These are phyloP conservation scores for Catocala nupta DNA, from an alignment of 2,888 invertebrate species.

Conservation along the genomic window DNA sequence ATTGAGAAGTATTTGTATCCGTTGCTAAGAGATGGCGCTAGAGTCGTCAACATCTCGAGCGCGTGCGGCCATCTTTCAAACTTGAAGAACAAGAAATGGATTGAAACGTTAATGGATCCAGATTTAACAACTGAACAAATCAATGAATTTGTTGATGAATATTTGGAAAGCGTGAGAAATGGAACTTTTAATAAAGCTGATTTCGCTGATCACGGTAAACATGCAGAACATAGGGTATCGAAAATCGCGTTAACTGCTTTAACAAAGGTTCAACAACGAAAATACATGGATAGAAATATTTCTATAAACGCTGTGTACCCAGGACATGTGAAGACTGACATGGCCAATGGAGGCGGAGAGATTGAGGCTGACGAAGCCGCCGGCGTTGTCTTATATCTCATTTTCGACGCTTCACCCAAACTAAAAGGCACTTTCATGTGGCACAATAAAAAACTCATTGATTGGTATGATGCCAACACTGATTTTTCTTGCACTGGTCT, in stretches of 20 bases:
- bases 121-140: constrained; percentile 72
- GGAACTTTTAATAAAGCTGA: constrained; percentile 75
- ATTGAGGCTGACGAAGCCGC: constrained; percentile 88
- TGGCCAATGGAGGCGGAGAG: constrained; percentile 84
- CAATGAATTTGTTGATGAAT: constrained; percentile 74
- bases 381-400: constrained; percentile 87
- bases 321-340: constrained; percentile 75
- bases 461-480: constrained; percentile 86
- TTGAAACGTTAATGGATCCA: constrained; percentile 61
- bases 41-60: constrained; percentile 91
- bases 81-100: constrained; percentile 74
- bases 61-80: constrained; percentile 79
- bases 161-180: constrained; percentile 76
- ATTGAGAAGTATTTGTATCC: constrained; percentile 88
- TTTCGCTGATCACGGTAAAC: constrained; percentile 80
- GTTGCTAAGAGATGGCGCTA: constrained; percentile 89
- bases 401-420: constrained; percentile 87
- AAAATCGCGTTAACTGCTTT: constrained; percentile 78
- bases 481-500: constrained; percentile 70
- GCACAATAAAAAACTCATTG: constrained; percentile 86
- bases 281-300: constrained; percentile 69
- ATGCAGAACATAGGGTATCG: constrained; percentile 79
- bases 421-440: constrained; percentile 90
- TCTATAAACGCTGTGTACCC: constrained; percentile 80
- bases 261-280: constrained; percentile 73